Base-by-base conservation (phyloP, 2,888 invertebrate genomes). In the Calliphora vomitoria region DNA sequence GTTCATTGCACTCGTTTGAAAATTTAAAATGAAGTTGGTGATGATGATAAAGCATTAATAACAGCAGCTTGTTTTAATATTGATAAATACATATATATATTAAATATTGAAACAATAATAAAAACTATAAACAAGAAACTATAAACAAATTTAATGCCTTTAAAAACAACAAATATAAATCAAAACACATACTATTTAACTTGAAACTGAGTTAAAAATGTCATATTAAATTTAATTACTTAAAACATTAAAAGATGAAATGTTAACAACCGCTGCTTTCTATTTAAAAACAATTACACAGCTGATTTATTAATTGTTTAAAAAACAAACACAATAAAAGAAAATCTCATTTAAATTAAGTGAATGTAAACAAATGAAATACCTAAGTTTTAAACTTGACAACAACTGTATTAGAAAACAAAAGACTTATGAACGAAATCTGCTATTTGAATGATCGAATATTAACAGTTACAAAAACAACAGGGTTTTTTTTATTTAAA, bases 1-100 rank as follows among this genome's bases (percentile, higher is more conserved):
- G 68, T 69, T 69, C 50, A 50, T 13, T 50, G 47, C 44, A 69
- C 68, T 50, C 50, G 8, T 31, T 50, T 69, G 11, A 15, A 69
- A 31, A 20, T 25, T 50, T 31, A 25, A n/a, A 25, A 47, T 25
- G 68, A 8, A 8, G 25, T 41, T 41, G 15, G 2, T 50, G 31
- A 15, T 68, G 31, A 20, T 47, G 47, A 50, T 69, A 50, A 69
- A 69, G 38, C 18, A 44, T 10, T 18, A 44, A 41, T 66, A 20
- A 41, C 18, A 41, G 20, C 20, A 20, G n/a, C 60, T 60, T 8
- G 47, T 50, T 69, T 69, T 5, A 47, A 31, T 8, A 47, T 8
- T 47, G 15, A 25, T 47, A 31, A 68, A 50, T 47, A 47, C 3
- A 15, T 31, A 31, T 31, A 1, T 4, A 60, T 66, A 15, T 47